Percentiles rank a stretch among this genome's conserved stretches.
phyloP scores from a whole-genome alignment of 2,797 vertebrate species.

The Sebastes taczanowskii region DNA sequence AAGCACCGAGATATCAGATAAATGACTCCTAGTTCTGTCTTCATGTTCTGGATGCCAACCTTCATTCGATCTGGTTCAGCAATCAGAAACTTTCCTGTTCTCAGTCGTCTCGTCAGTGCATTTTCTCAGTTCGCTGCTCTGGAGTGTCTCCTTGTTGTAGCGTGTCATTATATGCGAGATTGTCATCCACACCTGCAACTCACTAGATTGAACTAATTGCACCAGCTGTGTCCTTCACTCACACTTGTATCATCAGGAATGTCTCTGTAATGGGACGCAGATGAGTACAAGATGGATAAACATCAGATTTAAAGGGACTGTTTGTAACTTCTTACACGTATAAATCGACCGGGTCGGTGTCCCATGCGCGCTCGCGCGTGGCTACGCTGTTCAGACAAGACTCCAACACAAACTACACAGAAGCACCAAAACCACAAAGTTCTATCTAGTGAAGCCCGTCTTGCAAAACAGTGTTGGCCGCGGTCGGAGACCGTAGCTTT shows the following conservation, averaged over 20 bases:
- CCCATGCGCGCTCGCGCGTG: no score
- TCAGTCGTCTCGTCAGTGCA: conserved; percentile 26
- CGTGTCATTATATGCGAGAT: conserved; percentile 45
- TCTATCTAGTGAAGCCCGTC: no score
- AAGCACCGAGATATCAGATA: conserved; percentile 37
- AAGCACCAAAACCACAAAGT: no score
- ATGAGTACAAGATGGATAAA: not conserved
- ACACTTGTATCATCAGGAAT: not conserved
- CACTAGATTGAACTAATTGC: conserved; percentile 37
- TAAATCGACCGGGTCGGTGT: no score
- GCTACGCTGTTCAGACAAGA: no score
- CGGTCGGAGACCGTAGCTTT: no score
- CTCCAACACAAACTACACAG: no score
- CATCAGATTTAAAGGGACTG: not conserved
- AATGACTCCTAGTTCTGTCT: conserved; percentile 34
- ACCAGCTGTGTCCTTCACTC: conserved; percentile 11
- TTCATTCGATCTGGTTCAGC: conserved; percentile 27
- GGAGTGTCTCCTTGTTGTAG: not conserved
- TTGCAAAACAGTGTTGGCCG: no score
- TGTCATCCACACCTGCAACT: conserved; percentile 40
- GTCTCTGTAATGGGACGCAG: conserved; percentile 1
- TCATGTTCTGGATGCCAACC: conserved; percentile 22
- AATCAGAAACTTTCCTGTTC: conserved; percentile 36
- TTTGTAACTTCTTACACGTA: not conserved
- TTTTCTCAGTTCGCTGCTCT: conserved; percentile 31